Evolutionary conservation across 1,140 invertebrate species (phyloP), one percentile per base, ranked within the genome.

Genomic region (Nephila pilipes): DNA sequence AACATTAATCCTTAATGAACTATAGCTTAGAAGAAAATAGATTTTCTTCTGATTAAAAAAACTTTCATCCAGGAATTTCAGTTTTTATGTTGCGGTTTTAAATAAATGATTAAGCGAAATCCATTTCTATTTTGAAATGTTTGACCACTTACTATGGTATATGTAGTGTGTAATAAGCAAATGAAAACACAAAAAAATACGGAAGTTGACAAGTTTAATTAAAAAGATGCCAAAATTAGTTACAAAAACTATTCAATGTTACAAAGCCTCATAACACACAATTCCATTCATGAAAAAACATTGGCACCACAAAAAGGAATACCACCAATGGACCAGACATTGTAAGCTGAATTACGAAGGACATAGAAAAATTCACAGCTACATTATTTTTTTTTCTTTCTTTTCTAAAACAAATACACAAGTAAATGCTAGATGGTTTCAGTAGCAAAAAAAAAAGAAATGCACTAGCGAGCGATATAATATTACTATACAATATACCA

Each of bases 221-320:
- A 92, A 92, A 92, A 92, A 92, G 90, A 92, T 92, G 90, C 90
- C 90, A 85, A 92, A 92, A 92, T 92, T 92, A 85, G 90, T 92
- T 92, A 91, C 79, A 85, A 92, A 85, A 92, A 92, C 80, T 85
- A 92, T 85, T 85, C 55, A 63, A 85, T 92, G 80, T 92, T 92
- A 92, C 80, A 92, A 92, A 92, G 81, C 90, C 60, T 92, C 80
- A 60, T 92, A 92, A 92, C 36, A 85, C 90, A 92, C 32, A 16
- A 69, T 85, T 92, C n/a, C 60, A 75, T 92, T 46, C 55, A 69
- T 92, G 90, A 69, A 92, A 83, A 92, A 69, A 92, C 81, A 69
- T 92, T 92, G 90, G 90, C 90, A 92, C 90, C 90, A 92, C 83
- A 57, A 85, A 83, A 85, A 85, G 90, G 81, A 92, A 85, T 92